Conservation (phyloP, 2,797 vertebrate genomes). For the Thamnophis elegans region DNA sequence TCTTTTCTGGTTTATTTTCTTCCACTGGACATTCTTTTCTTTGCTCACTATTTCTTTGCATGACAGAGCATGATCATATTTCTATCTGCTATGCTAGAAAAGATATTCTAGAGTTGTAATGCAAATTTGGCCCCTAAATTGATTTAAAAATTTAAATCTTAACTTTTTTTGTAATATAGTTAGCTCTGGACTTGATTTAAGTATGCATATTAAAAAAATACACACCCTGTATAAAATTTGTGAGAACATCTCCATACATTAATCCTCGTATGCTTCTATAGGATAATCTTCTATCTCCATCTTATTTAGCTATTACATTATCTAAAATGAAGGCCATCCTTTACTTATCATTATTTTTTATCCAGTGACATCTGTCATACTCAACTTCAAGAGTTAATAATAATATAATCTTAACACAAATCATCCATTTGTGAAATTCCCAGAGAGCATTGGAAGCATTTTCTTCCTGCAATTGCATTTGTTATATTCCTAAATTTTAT, state of each 20-base stretch:
- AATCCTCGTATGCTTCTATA: neutral
- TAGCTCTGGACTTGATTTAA: neutral
- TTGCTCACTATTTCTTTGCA: neutral
- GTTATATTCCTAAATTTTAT: slow-evolving; percentile 71
- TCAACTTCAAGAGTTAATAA: slow-evolving; percentile 49
- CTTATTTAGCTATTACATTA: neutral
- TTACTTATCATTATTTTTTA: neutral
- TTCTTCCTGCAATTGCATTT: slow-evolving; percentile 51
- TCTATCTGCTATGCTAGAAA: neutral
- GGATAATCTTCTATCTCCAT: neutral
- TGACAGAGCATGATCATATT: neutral
- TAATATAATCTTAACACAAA: slow-evolving; percentile 55
- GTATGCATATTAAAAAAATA: neutral
- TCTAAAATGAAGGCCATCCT: neutral
- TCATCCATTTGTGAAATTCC: slow-evolving; percentile 64
- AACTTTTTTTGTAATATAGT: neutral
- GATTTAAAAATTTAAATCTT: neutral
- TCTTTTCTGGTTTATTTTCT: neutral
- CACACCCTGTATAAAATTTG: neutral
- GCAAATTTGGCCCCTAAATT: neutral
- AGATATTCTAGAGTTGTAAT: neutral
- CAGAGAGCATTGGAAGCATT: slow-evolving; percentile 59
- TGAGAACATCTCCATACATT: neutral
- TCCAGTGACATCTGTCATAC: neutral
- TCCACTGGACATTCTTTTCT: neutral